Evolutionary conservation across 2,888 invertebrate species (phyloP).

Genomic region (Strigamia crassipes): DNA sequence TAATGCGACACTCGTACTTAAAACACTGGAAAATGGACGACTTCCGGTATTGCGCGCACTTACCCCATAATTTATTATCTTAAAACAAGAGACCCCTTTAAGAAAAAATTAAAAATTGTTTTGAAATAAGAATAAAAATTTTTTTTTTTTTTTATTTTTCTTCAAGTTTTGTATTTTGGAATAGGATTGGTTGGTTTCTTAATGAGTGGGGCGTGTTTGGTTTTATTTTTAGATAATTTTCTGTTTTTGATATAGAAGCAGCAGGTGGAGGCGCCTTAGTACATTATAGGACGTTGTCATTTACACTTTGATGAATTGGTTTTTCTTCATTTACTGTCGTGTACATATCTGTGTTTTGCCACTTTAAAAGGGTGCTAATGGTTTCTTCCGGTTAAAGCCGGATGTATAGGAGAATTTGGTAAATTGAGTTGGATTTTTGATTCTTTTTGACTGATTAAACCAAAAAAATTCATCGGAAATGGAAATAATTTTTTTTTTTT

Average conservation of each 20-base stretch:
- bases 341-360: neutral
- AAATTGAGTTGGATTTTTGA: too few species aligned
- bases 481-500: too few species aligned
- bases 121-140: neutral
- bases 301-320: neutral
- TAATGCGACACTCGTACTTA: neutral
- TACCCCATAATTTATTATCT: neutral
- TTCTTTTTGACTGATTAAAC: too few species aligned
- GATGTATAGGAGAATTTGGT: neutral
- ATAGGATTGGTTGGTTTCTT: neutral
- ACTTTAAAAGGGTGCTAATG: conserved; percentile 2
- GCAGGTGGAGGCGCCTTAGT: neutral
- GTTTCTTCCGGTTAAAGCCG: neutral
- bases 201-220: neutral
- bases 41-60: neutral
- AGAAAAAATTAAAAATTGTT: neutral
- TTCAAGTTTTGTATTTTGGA: neutral
- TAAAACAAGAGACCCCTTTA: neutral
- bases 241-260: neutral
- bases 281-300: neutral
- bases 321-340: neutral
- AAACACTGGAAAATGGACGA: neutral
- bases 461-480: too few species aligned
- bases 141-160: neutral
- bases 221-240: neutral